Conservation (phyloP, 2,888 invertebrate species). For the Bombylius discolor region DNA sequence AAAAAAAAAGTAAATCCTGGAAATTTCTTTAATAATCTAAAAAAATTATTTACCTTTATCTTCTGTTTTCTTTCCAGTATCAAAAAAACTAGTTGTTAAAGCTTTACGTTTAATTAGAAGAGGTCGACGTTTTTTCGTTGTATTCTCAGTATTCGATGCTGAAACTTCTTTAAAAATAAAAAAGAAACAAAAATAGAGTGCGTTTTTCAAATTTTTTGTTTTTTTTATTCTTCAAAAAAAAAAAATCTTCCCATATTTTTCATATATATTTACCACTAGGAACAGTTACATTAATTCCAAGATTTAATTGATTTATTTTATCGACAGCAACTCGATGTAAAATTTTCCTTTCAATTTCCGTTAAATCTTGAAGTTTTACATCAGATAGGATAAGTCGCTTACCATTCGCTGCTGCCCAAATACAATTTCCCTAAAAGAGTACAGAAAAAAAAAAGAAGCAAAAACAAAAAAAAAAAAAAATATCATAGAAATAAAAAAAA, state of each 20-base stretch:
- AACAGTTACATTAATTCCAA: slow-evolving; percentile 66
- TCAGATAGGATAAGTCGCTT: slow-evolving; percentile 49
- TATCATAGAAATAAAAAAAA: too few species aligned
- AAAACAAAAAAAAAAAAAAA: too few species aligned
- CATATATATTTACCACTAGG: slow-evolving; percentile 53
- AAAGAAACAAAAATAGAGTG: background rate
- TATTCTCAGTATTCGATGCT: slow-evolving; percentile 5
- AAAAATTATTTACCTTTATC: slow-evolving; percentile 31
- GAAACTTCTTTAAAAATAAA: background rate
- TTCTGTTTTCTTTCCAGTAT: slow-evolving; percentile 59
- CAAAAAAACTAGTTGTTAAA: slow-evolving; percentile 76
- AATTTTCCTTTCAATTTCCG: slow-evolving; percentile 58
- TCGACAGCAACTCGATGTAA: slow-evolving; percentile 78
- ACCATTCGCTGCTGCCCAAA: slow-evolving; percentile 57
- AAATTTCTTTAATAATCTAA: background rate
- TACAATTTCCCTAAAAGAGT: slow-evolving; percentile 53
- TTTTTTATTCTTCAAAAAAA: background rate
- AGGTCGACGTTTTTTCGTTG: slow-evolving; percentile 59
- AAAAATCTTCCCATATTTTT: background rate
- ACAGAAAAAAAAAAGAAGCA: too few species aligned
- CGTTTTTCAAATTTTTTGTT: background rate
- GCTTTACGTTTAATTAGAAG: slow-evolving; percentile 77
- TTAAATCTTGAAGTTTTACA: slow-evolving; percentile 49
- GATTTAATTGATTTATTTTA: slow-evolving; percentile 71
- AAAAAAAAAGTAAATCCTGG: background rate